These are phyloP conservation scores for Geococcyx californianus DNA, from an alignment of 2,113 vertebrate genomes.

Conservation along the genomic window DNA sequence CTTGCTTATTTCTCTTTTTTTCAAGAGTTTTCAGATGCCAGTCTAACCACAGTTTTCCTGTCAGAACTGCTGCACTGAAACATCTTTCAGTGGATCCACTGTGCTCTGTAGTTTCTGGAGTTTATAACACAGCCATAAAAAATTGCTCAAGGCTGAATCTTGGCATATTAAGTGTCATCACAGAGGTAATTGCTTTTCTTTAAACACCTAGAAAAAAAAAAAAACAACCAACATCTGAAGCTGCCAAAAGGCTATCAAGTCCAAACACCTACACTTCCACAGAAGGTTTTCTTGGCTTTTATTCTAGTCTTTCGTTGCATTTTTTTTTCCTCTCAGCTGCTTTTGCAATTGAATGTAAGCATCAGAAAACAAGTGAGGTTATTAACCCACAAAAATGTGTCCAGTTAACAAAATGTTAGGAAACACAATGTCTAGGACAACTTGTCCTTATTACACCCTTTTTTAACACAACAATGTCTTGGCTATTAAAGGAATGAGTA, in stretches of 20 bases:
- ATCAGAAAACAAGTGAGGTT: slow-evolving; percentile 24
- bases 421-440: slow-evolving; percentile 25
- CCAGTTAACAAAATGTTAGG: slow-evolving; percentile 47
- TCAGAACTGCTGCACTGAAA: slow-evolving; percentile 35
- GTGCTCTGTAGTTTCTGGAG: slow-evolving; percentile 59
- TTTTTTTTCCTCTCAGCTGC: neutral
- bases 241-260: slow-evolving; percentile 67
- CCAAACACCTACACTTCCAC: slow-evolving; percentile 59
- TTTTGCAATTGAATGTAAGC: slow-evolving; percentile 45
- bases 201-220: slow-evolving; percentile 61
- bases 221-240: neutral
- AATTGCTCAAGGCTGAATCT: slow-evolving; percentile 73
- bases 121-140: slow-evolving; percentile 75
- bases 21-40: slow-evolving; percentile 34
- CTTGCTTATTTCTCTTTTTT: slow-evolving; percentile 23
- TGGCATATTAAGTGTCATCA: slow-evolving; percentile 76
- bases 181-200: slow-evolving; percentile 76
- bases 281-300: slow-evolving; percentile 35
- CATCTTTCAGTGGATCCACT: slow-evolving; percentile 55
- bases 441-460: slow-evolving; percentile 14
- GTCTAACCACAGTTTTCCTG: slow-evolving; percentile 33
- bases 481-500: neutral
- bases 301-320: neutral
- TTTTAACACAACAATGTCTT: slow-evolving; percentile 15
- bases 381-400: slow-evolving; percentile 66